Conservation (phyloP, 2,888 invertebrate species). For the Drosophila leonis region DNA sequence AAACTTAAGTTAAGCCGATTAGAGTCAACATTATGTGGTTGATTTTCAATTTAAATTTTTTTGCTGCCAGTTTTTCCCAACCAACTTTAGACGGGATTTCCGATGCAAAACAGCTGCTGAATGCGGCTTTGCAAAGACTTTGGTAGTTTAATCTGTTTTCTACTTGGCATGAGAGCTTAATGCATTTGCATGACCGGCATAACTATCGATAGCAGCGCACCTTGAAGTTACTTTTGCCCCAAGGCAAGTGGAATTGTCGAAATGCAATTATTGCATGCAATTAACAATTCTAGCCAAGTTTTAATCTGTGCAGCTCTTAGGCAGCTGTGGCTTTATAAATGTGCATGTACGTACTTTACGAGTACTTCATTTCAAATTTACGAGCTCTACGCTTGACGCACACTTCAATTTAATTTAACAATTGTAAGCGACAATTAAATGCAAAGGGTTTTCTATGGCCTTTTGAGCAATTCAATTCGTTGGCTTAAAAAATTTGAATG, state of each 20-base stretch:
- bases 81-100: constrained; percentile 9
- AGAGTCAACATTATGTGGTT: constrained; percentile 45
- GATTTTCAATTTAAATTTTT: constrained; percentile 11
- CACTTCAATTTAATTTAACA: constrained; percentile 22
- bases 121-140: constrained; percentile 22
- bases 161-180: constrained; percentile 12
- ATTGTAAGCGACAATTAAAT: constrained; percentile 32
- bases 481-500: background rate
- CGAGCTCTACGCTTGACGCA: constrained; percentile 13
- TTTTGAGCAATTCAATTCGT: background rate
- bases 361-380: constrained; percentile 20
- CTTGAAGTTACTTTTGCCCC: background rate
- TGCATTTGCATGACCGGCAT: constrained; percentile 39
- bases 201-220: constrained; percentile 36
- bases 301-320: constrained; percentile 14
- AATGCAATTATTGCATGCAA: constrained; percentile 45
- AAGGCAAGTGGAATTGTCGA: background rate
- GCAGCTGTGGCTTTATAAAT: constrained; percentile 12
- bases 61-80: background rate
- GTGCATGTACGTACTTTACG: constrained; percentile 12
- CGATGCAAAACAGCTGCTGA: constrained; percentile 43
- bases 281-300: constrained; percentile 29
- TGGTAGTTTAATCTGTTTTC: constrained; percentile 28
- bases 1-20: constrained; percentile 60
- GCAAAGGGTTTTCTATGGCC: constrained; percentile 15